Evolutionary conservation across 2,113 vertebrate genomes (phyloP), one percentile per base, ranked within the genome.

Genomic region (Oryzias celebensis): DNA sequence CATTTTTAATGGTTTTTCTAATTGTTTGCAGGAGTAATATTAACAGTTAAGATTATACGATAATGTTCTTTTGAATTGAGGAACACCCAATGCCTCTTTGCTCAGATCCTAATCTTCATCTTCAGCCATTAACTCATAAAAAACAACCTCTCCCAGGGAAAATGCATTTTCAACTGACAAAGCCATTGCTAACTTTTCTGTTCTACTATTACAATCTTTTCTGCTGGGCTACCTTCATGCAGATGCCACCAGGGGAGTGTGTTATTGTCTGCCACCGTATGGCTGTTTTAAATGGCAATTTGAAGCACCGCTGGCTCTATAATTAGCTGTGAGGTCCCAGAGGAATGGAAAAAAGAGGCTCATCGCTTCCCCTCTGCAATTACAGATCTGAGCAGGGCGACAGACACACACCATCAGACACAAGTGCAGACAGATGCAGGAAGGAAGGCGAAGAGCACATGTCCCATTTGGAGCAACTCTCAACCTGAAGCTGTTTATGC

Each of bases 281-380:
- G 85, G 82, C 85, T 90, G 85, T 88, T 90, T 91, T 88, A 91
- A 91, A 91, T 87, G 88, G 87, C 89, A 91, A 91, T 91, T 91
- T 91, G 86, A 91, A 86, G 90, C 91, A 91, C 88, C 62, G 85
- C 81, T 91, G 86, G 82, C 86, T 91, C 88, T 84, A 88, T 91
- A 92, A 92, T 91, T 90, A 91, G 87, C 81, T 82, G 77, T 75
- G 75, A 86, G 82, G 77, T 91, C 91, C 90, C 90, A 82, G 66
- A 80, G 89, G 89, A 90, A 79, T 77, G 68, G 56, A 45, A 65
- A 71, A 79, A 77, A 77, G 48, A 50, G 73, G 73, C 90, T 91
- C 87, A 88, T 91, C 88, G 58, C 89, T 78, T 88, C 83, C 88
- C 78, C 82, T 87, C 87, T 90, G 85, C 91, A 91, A 91, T 92